phyloP scores from a whole-genome alignment of 2,113 vertebrate species.

The Menidia beryllina region DNA sequence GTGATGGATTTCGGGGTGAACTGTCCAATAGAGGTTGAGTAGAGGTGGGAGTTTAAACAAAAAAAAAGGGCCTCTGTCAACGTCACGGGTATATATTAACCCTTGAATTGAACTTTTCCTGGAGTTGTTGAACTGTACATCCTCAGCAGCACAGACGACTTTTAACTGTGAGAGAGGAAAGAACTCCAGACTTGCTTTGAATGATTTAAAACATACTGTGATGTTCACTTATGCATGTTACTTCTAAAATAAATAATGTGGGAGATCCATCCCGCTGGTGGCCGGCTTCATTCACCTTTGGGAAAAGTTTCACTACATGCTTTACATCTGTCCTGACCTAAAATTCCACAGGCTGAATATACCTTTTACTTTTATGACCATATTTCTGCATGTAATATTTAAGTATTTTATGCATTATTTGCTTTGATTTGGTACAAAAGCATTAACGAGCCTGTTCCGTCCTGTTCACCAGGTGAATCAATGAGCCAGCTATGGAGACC shows the following conservation, averaged over 20 bases:
- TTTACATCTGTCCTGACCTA: too few species aligned
- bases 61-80: constrained; percentile 40
- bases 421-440: not conserved
- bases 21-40: constrained; percentile 70
- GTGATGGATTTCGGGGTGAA: constrained; percentile 47
- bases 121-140: constrained; percentile 43
- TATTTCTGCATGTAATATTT: not conserved
- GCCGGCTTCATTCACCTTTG: not conserved
- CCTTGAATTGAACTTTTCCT: constrained; percentile 27
- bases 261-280: too few species aligned
- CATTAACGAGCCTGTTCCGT: not conserved
- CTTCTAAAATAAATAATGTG: too few species aligned
- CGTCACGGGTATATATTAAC: constrained; percentile 76
- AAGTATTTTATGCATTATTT: too few species aligned
- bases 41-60: constrained; percentile 62
- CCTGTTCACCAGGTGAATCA: constrained; percentile 74
- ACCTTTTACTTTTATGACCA: constrained; percentile 8
- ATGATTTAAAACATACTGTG: not conserved
- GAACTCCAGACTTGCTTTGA: constrained; percentile 20
- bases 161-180: constrained; percentile 15
- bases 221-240: too few species aligned
- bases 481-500: constrained; percentile 93
- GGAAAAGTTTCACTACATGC: too few species aligned
- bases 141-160: constrained; percentile 27
- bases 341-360: not conserved